Base-by-base conservation (phyloP, 2,888 invertebrate genomes). In the Eledone cirrhosa region DNA sequence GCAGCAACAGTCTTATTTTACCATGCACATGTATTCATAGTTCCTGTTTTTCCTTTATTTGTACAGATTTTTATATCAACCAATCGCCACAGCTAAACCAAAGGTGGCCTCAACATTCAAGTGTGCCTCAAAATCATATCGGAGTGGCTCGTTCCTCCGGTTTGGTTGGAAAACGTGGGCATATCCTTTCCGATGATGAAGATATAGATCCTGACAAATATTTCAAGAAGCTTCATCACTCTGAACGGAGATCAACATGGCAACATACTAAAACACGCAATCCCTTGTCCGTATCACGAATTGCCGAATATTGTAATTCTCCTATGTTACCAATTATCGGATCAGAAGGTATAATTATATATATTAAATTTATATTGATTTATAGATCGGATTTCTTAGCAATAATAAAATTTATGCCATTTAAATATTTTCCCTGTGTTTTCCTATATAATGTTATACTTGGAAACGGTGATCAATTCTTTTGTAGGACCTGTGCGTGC, bases 1-100 rank as follows among this genome's bases (percentile, higher is more conserved):
- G n/a, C n/a, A n/a, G n/a, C n/a, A n/a, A n/a, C n/a, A n/a, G n/a
- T n/a, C n/a, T n/a, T n/a, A n/a, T n/a, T n/a, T n/a, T n/a, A n/a
- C n/a, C n/a, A n/a, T 31, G 11, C 4, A 63, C n/a, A 16, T 63
- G 19, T 13, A 22, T 63, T 63, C n/a, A 27, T n/a, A 63, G 19
- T n/a, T 65, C 2, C 3, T 14, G 27, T 63, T 13, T 69, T 72
- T 72, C 11, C 13, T 2, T 31, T 33, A 41, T 33, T 33, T 67
- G 16, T 72, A 1, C 29, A 76, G 76, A 76, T 76, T 76, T 76
- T 47, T 76, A 76, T 29, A 76, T 76, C 48, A 76, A 47, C 48
- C 76, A 76, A 29, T 76, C 76, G n/a, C 76, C 76, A 24, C 76
- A 76, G 48, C 27, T 76, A 24, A 76, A 76, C 76, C 76, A 76